Percentiles rank a stretch among this genome's conserved stretches.
These are phyloP conservation scores for Hoplias malabaricus DNA, from an alignment of 2,113 vertebrate species.

Conservation along the genomic window DNA sequence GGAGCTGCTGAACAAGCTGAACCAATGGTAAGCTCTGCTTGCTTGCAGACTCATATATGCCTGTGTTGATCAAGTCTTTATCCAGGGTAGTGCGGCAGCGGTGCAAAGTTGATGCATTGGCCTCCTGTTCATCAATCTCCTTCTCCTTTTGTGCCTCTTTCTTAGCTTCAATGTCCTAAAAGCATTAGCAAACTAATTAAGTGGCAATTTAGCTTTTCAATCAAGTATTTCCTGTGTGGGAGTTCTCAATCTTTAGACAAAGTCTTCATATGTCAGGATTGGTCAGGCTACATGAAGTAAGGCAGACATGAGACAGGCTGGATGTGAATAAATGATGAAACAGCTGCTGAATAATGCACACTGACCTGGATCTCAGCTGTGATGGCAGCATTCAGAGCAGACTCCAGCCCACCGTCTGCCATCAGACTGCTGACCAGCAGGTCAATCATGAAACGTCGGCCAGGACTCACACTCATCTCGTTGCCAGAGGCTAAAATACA, in stretches of 20 bases:
- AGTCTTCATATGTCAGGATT: not conserved
- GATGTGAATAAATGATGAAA: slow-evolving; percentile 16
- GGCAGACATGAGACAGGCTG: not conserved
- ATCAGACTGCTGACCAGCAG: slow-evolving; percentile 96
- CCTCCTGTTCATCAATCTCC: slow-evolving; percentile 98
- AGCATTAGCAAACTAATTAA: not conserved
- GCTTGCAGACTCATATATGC: slow-evolving; percentile 93
- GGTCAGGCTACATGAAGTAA: not conserved
- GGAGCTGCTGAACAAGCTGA: slow-evolving; percentile 93
- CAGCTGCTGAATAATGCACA: slow-evolving; percentile 30
- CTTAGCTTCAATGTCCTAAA: slow-evolving; percentile 95
- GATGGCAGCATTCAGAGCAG: slow-evolving; percentile 92
- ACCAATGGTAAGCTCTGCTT: slow-evolving; percentile 94
- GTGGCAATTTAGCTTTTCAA: not conserved
- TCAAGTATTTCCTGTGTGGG: not conserved
- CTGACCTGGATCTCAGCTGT: slow-evolving; percentile 95
- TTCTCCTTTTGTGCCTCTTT: slow-evolving; percentile 99
- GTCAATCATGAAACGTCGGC: slow-evolving; percentile 96
- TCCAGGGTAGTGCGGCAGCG: slow-evolving; percentile 90
- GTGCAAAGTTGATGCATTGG: slow-evolving; percentile 88
- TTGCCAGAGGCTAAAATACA: slow-evolving; percentile 85
- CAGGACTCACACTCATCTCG: slow-evolving; percentile 90
- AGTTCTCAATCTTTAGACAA: not conserved
- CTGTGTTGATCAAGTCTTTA: slow-evolving; percentile 97
- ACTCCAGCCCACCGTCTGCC: slow-evolving; percentile 96